Conservation (phyloP, 2,113 vertebrate genomes). For the Callocephalon fimbriatum region DNA sequence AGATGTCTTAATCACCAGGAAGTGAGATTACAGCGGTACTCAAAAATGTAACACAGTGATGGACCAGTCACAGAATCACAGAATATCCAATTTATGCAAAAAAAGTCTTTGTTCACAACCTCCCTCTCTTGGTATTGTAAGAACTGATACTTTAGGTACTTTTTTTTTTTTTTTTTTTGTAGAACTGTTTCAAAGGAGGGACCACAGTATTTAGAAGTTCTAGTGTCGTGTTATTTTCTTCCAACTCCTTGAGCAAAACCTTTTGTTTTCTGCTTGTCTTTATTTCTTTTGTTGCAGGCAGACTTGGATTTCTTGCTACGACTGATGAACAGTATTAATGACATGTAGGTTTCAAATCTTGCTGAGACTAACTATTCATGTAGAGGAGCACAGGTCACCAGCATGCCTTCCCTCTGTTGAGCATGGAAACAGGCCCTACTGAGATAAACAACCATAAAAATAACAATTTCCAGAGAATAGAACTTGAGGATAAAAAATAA, state of each 20-base stretch:
- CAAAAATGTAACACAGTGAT: neutral
- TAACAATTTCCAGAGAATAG: neutral
- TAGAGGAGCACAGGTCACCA: neutral
- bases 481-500: neutral
- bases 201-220: neutral
- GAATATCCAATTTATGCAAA: neutral
- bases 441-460: neutral
- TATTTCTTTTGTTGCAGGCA: neutral
- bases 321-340: neutral
- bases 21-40: neutral
- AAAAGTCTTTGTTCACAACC: neutral
- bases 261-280: neutral
- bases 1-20: neutral
- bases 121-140: neutral
- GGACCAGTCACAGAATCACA: neutral
- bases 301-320: neutral
- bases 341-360: neutral
- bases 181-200: neutral
- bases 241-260: neutral
- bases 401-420: neutral
- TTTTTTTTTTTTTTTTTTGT: neutral
- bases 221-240: neutral
- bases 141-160: neutral
- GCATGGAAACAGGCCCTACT: neutral
- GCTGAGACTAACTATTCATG: neutral